Evolutionary conservation across 2,888 invertebrate genomes (phyloP).

Genomic region (Cephalotes varians): DNA sequence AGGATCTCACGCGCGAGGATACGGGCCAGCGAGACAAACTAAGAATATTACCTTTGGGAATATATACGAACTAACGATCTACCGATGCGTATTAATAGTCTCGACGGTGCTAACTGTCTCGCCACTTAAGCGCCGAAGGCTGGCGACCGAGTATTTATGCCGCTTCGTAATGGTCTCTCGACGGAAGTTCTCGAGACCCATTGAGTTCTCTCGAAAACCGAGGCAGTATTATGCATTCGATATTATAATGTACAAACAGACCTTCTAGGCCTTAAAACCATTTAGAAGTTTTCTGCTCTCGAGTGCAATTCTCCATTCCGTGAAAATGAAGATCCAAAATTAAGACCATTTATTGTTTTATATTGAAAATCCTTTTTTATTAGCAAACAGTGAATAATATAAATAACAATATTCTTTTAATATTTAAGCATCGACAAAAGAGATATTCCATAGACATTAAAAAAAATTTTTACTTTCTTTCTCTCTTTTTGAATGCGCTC

Average conservation of each 20-base stretch:
- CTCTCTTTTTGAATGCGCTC: background rate
- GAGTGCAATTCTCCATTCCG: background rate
- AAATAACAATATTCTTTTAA: background rate
- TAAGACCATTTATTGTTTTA: background rate
- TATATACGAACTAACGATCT: slow-evolving; percentile 69
- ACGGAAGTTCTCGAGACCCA: slow-evolving; percentile 31
- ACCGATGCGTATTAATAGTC: slow-evolving; percentile 71
- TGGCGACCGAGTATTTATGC: slow-evolving; percentile 51
- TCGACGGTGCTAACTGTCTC: slow-evolving; percentile 63
- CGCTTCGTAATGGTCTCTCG: slow-evolving; percentile 39
- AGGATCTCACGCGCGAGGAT: slow-evolving; percentile 62
- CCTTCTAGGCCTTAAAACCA: background rate
- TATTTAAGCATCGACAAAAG: background rate
- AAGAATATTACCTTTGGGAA: slow-evolving; percentile 76
- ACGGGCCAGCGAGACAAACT: slow-evolving; percentile 61
- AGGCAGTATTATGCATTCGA: slow-evolving; percentile 2
- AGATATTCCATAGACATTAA: background rate
- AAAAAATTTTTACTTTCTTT: background rate
- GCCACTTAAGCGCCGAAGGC: slow-evolving; percentile 59
- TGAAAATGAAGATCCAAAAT: background rate
- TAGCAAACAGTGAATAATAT: background rate
- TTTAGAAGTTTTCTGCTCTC: background rate
- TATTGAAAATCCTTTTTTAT: background rate
- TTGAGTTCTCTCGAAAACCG: slow-evolving; percentile 1
- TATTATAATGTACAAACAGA: slow-evolving; percentile 22